Evolutionary conservation across 2,113 vertebrate species (phyloP), one percentile per base, ranked within the genome.

Genomic region (Oceanodroma tethys): DNA sequence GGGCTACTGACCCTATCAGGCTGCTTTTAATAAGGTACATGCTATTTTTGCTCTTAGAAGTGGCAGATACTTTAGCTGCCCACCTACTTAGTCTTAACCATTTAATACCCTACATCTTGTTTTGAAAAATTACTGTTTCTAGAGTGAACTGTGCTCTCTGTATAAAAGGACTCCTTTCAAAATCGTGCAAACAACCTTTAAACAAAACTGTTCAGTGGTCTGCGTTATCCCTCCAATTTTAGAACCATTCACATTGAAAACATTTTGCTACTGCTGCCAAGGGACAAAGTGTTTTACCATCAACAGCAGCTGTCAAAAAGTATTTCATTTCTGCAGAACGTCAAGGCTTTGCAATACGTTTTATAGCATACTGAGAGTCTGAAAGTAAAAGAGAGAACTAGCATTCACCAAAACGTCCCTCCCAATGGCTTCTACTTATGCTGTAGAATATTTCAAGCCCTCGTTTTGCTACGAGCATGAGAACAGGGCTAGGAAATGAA

Each of bases 21-120:
- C 95, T 93, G 98, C 98, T 98, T 99, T 99, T 99, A 99, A 99
- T 98, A 99, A 98, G 98, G 98, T 98, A 98, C 98, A 98, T 97
- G 97, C 96, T 96, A 97, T 98, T 98, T 98, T 98, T 98, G 97
- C 97, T 98, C 98, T 98, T 97, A 97, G 95, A 98, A 98, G 97
- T 98, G 97, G 95, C 97, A 96, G 85, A 93, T 95, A 80, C 25
- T 83, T 98, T 94, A 95, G 93, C 97, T 98, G 97, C 94, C 97
- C 98, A 96, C 95, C 29, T 92, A 89, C 92, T 97, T 96, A 81
- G 81, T 67, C 85, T 98, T 98, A 98, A 98, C 98, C 86, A 94
- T 97, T 52, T 97, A 62, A 72, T 80, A 72, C 7, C 89, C 52
- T 59, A 58, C 25, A 50, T 30, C 38, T 86, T 88, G 27, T 78